Base-by-base conservation (phyloP, 2,113 vertebrate species). In the Hippocampus zosterae region DNA sequence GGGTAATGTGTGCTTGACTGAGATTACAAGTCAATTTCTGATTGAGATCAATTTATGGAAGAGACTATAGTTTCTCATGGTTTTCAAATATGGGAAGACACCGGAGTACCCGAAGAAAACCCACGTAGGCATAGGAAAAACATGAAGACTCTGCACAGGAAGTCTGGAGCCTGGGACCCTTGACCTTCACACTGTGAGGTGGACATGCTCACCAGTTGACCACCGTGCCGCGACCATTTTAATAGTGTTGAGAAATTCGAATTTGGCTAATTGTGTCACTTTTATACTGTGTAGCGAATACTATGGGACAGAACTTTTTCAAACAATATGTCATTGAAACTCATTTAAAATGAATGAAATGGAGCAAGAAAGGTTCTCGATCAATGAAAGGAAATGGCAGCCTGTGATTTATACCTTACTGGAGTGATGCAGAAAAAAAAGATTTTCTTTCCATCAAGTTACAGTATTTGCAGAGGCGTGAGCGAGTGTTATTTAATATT, bases 291-390 rank as follows among this genome's bases (percentile, higher is more conserved):
- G 11, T 42, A 18, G 40, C 50, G 72, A 71, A 73, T 67, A 67
- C 40, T n/a, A 2, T 10, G 59, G 44, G 70, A 69, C 72, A 70
- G 76, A 83, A 71, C 71, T 12, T 40, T 57, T 64, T 66, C 46
- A 75, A 76, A 79, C 70, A 70, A 78, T 75, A 78, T 75, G 66
- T 78, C 81, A 80, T 29, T 76, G 72, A 75, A 81, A 63, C 71
- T 89, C 75, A 88, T 90, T 84, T 83, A 86, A 84, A 87, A 89
- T 90, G 7, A 80, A 89, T 89, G 88, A 85, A 84, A 85, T 10
- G 29, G 74, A 76, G 52, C 68, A 78, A 81, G 86, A 87, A 81
- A 78, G 33, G 19, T 74, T 66, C 73, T 65, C 4, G 71, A 76
- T 78, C 78, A 78, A 81, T 87, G 81, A 84, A 88, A 77, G 76